A percentile compares a stretch with the other conserved stretches of the same genome.
Conservation (phyloP, 2,113 vertebrate genomes). For the Hippocampus barbouri region DNA sequence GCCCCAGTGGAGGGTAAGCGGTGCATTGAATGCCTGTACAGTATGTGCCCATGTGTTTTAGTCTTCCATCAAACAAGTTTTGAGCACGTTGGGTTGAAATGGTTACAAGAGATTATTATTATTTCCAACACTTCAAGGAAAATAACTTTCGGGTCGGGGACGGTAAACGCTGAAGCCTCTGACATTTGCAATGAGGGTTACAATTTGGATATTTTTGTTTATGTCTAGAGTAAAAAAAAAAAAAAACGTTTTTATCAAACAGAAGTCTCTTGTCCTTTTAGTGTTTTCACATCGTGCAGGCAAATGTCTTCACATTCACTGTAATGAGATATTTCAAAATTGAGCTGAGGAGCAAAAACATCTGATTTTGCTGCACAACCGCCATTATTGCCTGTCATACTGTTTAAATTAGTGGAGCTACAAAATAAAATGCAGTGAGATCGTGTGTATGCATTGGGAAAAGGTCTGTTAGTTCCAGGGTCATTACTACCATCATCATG, state of each 20-base stretch:
- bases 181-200: not conserved
- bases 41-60: not conserved
- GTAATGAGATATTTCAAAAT: not conserved
- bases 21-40: no score
- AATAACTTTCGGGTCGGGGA: not conserved
- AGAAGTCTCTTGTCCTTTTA: not conserved
- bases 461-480: constrained; percentile 59
- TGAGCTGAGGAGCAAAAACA: not conserved
- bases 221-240: not conserved
- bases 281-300: not conserved
- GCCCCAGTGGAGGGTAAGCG: no score
- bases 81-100: no score
- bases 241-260: not conserved
- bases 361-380: not conserved
- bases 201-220: not conserved
- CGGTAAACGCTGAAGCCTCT: not conserved
- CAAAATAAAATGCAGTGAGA: not conserved
- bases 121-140: not conserved
- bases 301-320: not conserved
- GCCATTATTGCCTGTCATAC: not conserved
- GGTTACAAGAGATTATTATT: not conserved
- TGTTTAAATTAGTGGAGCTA: not conserved
- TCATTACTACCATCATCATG: constrained; percentile 57
- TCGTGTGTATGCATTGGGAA: constrained; percentile 35
- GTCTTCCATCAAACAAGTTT: not conserved